Percentiles rank a stretch among this genome's conserved stretches.
Evolutionary conservation across 1,140 invertebrate species (phyloP).

Genomic region (Araneus ventricosus): DNA sequence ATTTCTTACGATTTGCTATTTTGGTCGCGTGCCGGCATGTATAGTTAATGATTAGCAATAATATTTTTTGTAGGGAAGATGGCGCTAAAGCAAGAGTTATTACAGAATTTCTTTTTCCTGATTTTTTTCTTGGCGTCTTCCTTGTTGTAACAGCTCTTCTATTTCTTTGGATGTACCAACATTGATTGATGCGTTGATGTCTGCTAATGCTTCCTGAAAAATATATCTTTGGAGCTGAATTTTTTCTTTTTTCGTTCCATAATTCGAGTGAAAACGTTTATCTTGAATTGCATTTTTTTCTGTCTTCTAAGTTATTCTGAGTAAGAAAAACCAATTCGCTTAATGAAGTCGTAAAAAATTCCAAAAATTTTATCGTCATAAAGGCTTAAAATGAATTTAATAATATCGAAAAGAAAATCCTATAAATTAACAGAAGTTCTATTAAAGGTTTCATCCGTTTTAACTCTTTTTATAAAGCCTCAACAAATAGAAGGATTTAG

Average conservation of each 20-base stretch:
- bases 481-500: too few relatives aligned
- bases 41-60: background rate
- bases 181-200: background rate
- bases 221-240: background rate
- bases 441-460: too few relatives aligned
- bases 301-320: background rate
- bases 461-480: too few relatives aligned
- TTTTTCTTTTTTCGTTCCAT: too few relatives aligned
- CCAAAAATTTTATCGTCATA: too few relatives aligned
- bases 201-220: background rate
- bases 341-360: too few relatives aligned
- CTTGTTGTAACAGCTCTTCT: background rate
- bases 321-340: background rate
- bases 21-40: background rate
- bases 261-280: too few relatives aligned
- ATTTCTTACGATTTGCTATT: background rate
- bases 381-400: too few relatives aligned
- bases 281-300: background rate
- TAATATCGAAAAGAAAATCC: too few relatives aligned
- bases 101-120: background rate
- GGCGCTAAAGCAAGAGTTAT: background rate
- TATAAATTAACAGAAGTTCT: too few relatives aligned
- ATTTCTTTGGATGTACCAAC: background rate
- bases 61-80: slow-evolving; percentile 1
- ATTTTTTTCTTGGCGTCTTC: background rate